Evolutionary conservation across 2,797 vertebrate species (phyloP), one percentile per base, ranked within the genome.

Genomic region (Avahi laniger): DNA sequence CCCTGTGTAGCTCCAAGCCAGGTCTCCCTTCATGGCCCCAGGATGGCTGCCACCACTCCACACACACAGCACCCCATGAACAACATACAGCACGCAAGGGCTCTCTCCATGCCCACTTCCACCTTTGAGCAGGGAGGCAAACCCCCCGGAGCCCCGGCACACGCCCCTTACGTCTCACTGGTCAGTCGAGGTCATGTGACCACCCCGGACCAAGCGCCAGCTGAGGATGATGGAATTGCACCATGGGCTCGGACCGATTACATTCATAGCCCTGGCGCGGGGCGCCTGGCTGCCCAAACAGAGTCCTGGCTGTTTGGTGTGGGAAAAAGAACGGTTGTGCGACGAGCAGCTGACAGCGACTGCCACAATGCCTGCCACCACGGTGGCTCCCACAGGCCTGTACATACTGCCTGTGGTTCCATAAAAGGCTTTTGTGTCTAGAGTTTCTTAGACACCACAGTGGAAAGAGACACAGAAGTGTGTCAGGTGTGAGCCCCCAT

Each of bases 51-150:
- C 5, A 0, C 65, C 9, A 2, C 46, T 12, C 22, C n/a, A 54
- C 0, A 2, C 11, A 1, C 0, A 7, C n/a, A 4, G 30, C 22
- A 33, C 35, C 15, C 18, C 14, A 0, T 1, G 30, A 85, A n/a
- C 18, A 76, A 5, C 33, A 15, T 13, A 61, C 24, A 33, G 8
- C 33, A 5, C 9, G 2, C 41, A 20, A n/a, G 24, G 38, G 7
- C 5, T 18, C 24, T 28, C 33, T 11, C 76, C 35, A 12, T 3
- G 17, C 11, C 61, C 65, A 35, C 26, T 26, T n/a, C 20, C 17
- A 11, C 48, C 48, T 76, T 17, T 52, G 18, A 12, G 15, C 76
- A 67, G 81, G 35, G 41, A 35, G 67, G 67, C n/a, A 54, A 20
- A 35, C 14, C 33, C 30, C 93, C n/a, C 86, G 41, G 78, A 61